Conservation (phyloP, 37 sponge, comb jelly and placozoan genomes). For the Aphrocallistes beatrix region DNA sequence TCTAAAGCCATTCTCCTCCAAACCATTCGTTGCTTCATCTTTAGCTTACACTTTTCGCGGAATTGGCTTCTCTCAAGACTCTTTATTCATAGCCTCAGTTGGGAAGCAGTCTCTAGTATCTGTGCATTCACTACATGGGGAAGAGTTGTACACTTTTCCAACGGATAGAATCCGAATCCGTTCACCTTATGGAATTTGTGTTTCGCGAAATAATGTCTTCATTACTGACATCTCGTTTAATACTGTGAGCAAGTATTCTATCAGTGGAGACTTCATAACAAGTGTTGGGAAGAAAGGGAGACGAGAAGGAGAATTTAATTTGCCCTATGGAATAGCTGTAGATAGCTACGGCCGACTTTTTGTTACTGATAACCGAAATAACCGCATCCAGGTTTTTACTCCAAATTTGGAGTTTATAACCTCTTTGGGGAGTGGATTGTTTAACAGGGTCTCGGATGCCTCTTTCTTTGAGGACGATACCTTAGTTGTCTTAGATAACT, state of each 20-base stretch:
- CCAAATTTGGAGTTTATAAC: not conserved
- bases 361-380: slow-evolving; percentile 12
- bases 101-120: not conserved
- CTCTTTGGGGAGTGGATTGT: not conserved
- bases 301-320: not conserved
- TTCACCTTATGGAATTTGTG: not conserved
- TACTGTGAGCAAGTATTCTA: not conserved
- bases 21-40: too few relatives aligned
- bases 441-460: not conserved
- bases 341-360: not conserved
- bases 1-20: too few relatives aligned
- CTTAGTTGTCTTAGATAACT: not conserved
- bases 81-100: not conserved
- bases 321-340: not conserved
- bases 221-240: not conserved
- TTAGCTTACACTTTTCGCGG: too few relatives aligned
- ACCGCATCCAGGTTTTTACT: not conserved
- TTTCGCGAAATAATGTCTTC: not conserved
- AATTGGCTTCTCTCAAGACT: not conserved
- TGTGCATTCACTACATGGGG: not conserved
- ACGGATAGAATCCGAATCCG: not conserved
- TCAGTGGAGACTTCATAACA: not conserved
- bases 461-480: not conserved
- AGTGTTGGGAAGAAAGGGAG: not conserved
- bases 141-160: not conserved